These are phyloP conservation scores for Cephus spinipes DNA, from an alignment of 2,888 invertebrate genomes.

Conservation along the genomic window DNA sequence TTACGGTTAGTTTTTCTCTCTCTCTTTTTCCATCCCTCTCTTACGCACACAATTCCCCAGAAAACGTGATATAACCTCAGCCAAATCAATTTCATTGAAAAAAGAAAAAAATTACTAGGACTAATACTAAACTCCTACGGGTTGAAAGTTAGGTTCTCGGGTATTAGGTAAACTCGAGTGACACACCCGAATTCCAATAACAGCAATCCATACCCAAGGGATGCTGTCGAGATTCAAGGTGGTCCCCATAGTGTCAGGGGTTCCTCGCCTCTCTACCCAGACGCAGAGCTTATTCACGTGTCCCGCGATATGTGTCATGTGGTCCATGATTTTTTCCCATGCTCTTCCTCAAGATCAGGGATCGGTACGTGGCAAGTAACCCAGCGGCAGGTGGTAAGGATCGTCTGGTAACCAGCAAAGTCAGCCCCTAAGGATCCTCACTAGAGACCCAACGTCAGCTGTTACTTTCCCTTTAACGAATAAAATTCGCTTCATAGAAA, in stretches of 20 bases:
- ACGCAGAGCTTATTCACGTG: background rate
- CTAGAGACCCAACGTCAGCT: slow-evolving; percentile 15
- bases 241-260: background rate
- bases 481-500: background rate
- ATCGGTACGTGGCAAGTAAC: background rate
- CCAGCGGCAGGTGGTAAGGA: slow-evolving; percentile 10
- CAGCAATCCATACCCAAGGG: background rate
- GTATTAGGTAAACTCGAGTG: background rate
- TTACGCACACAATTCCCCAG: too few relatives aligned
- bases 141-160: background rate
- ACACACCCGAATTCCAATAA: background rate
- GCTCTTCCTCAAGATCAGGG: background rate
- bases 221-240: background rate
- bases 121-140: background rate
- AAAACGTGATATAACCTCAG: background rate
- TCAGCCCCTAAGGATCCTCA: background rate
- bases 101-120: background rate
- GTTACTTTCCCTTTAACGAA: slow-evolving; percentile 8
- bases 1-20: background rate
- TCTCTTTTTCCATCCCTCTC: too few relatives aligned
- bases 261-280: background rate
- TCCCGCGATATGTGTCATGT: background rate
- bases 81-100: background rate
- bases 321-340: background rate
- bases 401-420: slow-evolving; percentile 14